Evolutionary conservation across 2,888 invertebrate genomes (phyloP), one percentile per base, ranked within the genome.

Genomic region (Chymomyza caudatula): DNA sequence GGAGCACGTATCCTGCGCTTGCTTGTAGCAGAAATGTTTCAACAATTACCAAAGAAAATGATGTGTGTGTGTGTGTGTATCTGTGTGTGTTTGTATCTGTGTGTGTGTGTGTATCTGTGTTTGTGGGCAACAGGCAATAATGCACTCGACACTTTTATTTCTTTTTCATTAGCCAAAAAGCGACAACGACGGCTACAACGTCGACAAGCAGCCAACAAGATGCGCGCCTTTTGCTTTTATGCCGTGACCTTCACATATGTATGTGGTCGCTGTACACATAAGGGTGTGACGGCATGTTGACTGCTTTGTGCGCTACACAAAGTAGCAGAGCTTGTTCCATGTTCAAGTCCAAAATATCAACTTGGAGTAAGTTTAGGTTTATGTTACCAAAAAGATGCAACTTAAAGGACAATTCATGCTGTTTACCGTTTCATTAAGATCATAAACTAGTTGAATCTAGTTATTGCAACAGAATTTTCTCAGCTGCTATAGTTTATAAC

Each of bases 121-220:
- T 47, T 51, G 23, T 20, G 51, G 65, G 55, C 64, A 62, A 54
- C 59, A 25, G 63, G 81, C 85, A 83, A 83, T 83, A 83, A 83
- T 85, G 85, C 83, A 83, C 84, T 83, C 83, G 85, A 83, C 83
- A 83, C 83, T 83, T 83, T 83, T 83, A 83, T 83, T 83, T 85
- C 83, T 83, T 83, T 83, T 83, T 83, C 83, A 83, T 83, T 83
- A 83, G 85, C 78, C 81, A 74, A 83, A 78, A 78, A 84, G 75
- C 71, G 82, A 76, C 70, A 67, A 69, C 63, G 61, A 68, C 58
- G 8, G 60, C 15, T 8, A 22, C 19, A 58, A 44, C 8, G 17
- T 6, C 56, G n/a, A 29, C 54, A 20, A 25, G 19, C 53, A 47
- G 47, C 15, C 23, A n/a, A 20, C 11, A 63, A 60, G 60, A 63